These are phyloP conservation scores for Drosophila kuntzei DNA, from an alignment of 2,888 invertebrate genomes.

Conservation along the genomic window DNA sequence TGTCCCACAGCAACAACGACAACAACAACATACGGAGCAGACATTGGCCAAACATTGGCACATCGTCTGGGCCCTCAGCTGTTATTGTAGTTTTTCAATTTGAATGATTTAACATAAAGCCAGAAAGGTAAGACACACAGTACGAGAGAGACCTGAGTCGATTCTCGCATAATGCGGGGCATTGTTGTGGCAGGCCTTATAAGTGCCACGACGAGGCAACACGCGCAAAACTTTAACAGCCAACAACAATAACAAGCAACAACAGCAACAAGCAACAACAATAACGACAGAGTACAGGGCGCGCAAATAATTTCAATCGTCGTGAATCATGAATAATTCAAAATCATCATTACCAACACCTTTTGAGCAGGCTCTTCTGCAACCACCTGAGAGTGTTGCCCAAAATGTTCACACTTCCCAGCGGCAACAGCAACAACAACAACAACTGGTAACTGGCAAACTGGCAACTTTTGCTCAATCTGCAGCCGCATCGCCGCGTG, in stretches of 20 bases:
- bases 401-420: slow-evolving; percentile 80
- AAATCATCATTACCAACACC: slow-evolving; percentile 81
- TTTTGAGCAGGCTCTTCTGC: slow-evolving; percentile 67
- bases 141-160: slow-evolving; percentile 6
- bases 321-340: slow-evolving; percentile 81
- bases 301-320: slow-evolving; percentile 82
- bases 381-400: slow-evolving; percentile 76
- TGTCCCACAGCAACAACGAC: slow-evolving; percentile 7
- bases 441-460: slow-evolving; percentile 38
- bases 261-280: slow-evolving; percentile 14
- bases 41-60: slow-evolving; percentile 66
- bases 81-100: slow-evolving; percentile 79
- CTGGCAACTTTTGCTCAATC: slow-evolving; percentile 74
- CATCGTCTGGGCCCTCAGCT: slow-evolving; percentile 69
- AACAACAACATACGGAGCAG: slow-evolving; percentile 2
- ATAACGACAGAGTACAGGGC: slow-evolving; percentile 40
- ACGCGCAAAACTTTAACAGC: slow-evolving; percentile 73
- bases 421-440: slow-evolving; percentile 53
- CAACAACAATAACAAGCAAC: slow-evolving; percentile 40
- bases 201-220: slow-evolving; percentile 66
- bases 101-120: slow-evolving; percentile 81
- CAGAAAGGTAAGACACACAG: slow-evolving; percentile 58
- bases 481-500: slow-evolving; percentile 68
- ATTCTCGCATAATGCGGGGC: slow-evolving; percentile 60
- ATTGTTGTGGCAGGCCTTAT: slow-evolving; percentile 71